Percentiles rank a stretch among this genome's conserved stretches.
phyloP scores from a whole-genome alignment of 2,888 invertebrate species.

The Caenorhabditis virilis region DNA sequence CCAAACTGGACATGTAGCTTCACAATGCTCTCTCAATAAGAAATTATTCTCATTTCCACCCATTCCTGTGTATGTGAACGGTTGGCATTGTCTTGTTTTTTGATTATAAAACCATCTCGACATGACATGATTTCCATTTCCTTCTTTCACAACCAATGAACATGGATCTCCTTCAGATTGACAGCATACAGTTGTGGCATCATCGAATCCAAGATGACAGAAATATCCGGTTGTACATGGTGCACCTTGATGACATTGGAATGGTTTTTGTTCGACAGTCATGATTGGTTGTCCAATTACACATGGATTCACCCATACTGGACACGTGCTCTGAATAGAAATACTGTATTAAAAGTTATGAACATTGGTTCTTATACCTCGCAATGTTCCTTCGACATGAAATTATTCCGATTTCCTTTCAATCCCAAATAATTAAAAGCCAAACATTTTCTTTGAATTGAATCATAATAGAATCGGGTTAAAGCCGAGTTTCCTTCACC shows the following conservation, averaged over 20 bases:
- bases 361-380: slow-evolving; percentile 20
- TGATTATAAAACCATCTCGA: slow-evolving; percentile 54
- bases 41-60: slow-evolving; percentile 67
- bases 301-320: slow-evolving; percentile 65
- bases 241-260: slow-evolving; percentile 50
- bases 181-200: slow-evolving; percentile 63
- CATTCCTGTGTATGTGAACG: slow-evolving; percentile 58
- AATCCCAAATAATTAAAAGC: slow-evolving; percentile 63
- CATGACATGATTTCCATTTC: slow-evolving; percentile 39
- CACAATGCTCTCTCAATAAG: slow-evolving; percentile 58
- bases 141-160: slow-evolving; percentile 44
- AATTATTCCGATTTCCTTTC: slow-evolving; percentile 65
- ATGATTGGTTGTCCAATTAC: slow-evolving; percentile 58
- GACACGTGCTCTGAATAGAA: slow-evolving; percentile 45
- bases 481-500: slow-evolving; percentile 57
- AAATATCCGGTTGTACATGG: slow-evolving; percentile 50
- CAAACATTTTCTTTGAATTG: slow-evolving; percentile 49
- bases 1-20: slow-evolving; percentile 60
- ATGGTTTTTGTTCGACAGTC: slow-evolving; percentile 42
- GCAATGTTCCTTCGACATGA: slow-evolving; percentile 60
- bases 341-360: background rate
- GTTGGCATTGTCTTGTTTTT: slow-evolving; percentile 53
- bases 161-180: slow-evolving; percentile 57
- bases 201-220: slow-evolving; percentile 64
- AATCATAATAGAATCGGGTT: slow-evolving; percentile 60